A percentile compares a stretch with the other conserved stretches of the same genome.
These are phyloP conservation scores for Drosophila kikkawai DNA, from an alignment of 1,140 invertebrate species.

Conservation along the genomic window DNA sequence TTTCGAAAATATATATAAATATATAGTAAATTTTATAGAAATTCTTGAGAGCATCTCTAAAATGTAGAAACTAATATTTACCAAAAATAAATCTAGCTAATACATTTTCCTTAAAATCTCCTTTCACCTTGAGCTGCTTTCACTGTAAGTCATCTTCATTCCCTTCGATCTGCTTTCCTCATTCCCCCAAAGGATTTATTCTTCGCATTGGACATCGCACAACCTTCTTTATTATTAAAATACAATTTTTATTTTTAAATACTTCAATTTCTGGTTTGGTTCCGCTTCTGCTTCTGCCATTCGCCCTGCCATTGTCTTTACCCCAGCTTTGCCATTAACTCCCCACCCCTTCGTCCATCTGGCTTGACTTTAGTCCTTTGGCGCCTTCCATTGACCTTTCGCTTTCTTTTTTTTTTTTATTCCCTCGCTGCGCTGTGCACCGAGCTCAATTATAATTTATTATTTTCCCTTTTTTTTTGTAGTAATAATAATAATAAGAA, in stretches of 20 bases:
- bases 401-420: conserved; percentile 10
- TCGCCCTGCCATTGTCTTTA: conserved; percentile 37
- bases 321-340: conserved; percentile 7
- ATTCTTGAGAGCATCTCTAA: not conserved
- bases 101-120: not conserved
- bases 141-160: conserved; percentile 10
- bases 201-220: not conserved
- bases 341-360: conserved; percentile 1
- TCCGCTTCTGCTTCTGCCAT: conserved; percentile 24
- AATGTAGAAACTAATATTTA: not conserved
- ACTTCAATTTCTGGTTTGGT: conserved; percentile 42
- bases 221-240: conserved; percentile 52
- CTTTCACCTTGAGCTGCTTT: not conserved
- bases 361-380: conserved; percentile 51
- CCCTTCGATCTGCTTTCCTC: not conserved
- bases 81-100: not conserved
- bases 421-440: conserved; percentile 32
- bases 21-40: not conserved
- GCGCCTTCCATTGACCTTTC: conserved; percentile 55
- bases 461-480: conserved; percentile 55
- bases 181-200: conserved; percentile 7
- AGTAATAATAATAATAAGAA: conserved; percentile 55
- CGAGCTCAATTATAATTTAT: conserved; percentile 78
- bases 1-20: not conserved
- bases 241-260: conserved; percentile 57